Conservation (phyloP, 2,888 invertebrate genomes). For the Chloroclysta siterata region DNA sequence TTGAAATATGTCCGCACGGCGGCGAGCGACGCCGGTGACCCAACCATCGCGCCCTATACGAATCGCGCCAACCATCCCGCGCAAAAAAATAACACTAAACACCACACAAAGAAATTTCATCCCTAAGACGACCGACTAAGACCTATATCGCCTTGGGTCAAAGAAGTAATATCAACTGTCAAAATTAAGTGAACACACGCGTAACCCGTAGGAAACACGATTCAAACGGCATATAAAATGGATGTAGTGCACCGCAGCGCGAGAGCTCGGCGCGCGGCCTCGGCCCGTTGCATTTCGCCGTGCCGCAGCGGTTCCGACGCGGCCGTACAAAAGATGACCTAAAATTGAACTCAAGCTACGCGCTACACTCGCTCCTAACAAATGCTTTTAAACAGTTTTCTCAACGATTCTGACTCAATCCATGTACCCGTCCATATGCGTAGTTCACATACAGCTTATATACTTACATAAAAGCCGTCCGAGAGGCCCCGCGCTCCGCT, state of each 20-base stretch:
- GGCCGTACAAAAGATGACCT: constrained; percentile 83
- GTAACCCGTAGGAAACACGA: constrained; percentile 78
- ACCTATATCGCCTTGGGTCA: constrained; percentile 66
- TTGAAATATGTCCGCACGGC: constrained; percentile 70
- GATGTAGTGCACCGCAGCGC: constrained; percentile 73
- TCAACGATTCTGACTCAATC: constrained; percentile 72
- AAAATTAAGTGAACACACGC: constrained; percentile 83
- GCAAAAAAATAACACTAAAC: constrained; percentile 77
- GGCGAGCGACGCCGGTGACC: constrained; percentile 58
- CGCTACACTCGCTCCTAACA: constrained; percentile 59
- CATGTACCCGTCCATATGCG: constrained; percentile 56
- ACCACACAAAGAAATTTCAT: constrained; percentile 65
- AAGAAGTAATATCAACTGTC: constrained; percentile 82
- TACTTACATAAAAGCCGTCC: constrained; percentile 79
- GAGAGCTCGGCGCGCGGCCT: constrained; percentile 78
- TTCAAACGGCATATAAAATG: constrained; percentile 76
- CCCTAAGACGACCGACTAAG: constrained; percentile 66
- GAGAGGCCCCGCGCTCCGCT: constrained; percentile 81
- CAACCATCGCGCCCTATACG: constrained; percentile 64
- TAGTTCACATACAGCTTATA: constrained; percentile 61
- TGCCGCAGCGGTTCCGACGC: constrained; percentile 76
- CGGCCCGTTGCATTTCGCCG: constrained; percentile 81
- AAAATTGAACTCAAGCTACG: constrained; percentile 79
- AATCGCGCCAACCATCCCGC: constrained; percentile 78
- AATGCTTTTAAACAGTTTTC: constrained; percentile 70